Base-by-base conservation (phyloP, 2,113 vertebrate genomes). In the Tetrax tetrax region DNA sequence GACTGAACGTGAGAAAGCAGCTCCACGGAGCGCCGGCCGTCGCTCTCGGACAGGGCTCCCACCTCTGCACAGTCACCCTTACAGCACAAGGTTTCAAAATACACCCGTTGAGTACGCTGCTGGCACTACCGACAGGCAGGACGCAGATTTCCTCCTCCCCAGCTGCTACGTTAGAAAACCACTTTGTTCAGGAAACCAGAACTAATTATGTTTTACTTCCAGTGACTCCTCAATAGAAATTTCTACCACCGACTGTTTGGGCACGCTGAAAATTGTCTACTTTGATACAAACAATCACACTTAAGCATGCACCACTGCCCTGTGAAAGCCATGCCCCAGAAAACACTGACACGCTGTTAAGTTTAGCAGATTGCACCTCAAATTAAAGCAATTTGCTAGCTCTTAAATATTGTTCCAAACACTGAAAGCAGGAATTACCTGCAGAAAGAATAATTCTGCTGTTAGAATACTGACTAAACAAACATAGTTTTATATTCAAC, bases 381-480 rank as follows among this genome's bases (percentile, higher is more conserved):
- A 84, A 91, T 94, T 90, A 94, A 95, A 94, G 91, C 87, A 64
- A 87, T 95, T 94, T 91, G 51, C 77, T 79, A 28, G 38, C 89
- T 84, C 74, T 95, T 91, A 87, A 93, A 92, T 80, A 93, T 76
- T 85, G 84, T 87, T 92, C 75, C 63, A 56, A 94, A 90, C 63
- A 68, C 78, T 10, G 14, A 88, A 71, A 96, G 90, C 78, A 83
- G 7, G 57, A 93, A 88, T 85, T 90, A 94, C 85, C 66, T 14
- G 57, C 57, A 94, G 82, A 90, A 97, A 71, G 77, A 91, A 56
- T 51, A 85, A 93, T 68, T 72, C 33, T 87, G 63, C 66, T 90
- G 69, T 82, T 75, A 60, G 24, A 76, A 76, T 16, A 21, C 53
- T n/a, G 81, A 68, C 60, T 60, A 93, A 94, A 89, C 60, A 74